Percentiles rank a stretch among this genome's conserved stretches.
Evolutionary conservation across 35 echinoderm and acorn worm species (phyloP).

Genomic region (Chiridota heheva): DNA sequence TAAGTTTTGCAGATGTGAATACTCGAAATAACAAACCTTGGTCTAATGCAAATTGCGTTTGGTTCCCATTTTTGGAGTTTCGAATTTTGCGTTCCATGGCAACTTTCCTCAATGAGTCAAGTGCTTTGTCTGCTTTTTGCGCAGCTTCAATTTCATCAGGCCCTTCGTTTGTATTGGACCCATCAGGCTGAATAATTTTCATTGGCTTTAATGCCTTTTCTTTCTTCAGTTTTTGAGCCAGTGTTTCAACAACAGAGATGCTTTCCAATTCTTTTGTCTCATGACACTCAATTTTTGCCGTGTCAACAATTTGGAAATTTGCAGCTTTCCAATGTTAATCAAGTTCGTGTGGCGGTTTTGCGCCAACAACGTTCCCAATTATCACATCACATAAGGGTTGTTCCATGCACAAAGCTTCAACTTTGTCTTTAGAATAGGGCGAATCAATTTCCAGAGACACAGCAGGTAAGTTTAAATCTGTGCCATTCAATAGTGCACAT

Average conservation of each 20-base stretch:
- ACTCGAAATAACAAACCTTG: slow-evolving; percentile 44
- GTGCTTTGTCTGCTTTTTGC: neutral
- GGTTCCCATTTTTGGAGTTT: neutral
- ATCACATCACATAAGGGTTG: slow-evolving; percentile 40
- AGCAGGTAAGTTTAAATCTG: neutral
- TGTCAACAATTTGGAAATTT: too few species aligned
- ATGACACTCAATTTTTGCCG: neutral
- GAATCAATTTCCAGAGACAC: neutral
- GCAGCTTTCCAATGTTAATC: neutral
- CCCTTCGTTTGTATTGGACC: neutral
- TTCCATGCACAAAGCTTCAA: neutral
- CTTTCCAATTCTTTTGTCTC: too few species aligned
- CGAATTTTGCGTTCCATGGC: neutral
- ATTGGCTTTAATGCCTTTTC: neutral
- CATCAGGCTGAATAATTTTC: neutral
- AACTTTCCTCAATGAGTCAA: neutral
- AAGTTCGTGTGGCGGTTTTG: neutral
- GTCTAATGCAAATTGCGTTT: neutral
- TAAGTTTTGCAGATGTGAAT: neutral
- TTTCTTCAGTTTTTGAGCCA: slow-evolving; percentile 16
- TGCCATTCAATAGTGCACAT: neutral
- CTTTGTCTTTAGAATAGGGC: neutral
- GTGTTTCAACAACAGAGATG: neutral
- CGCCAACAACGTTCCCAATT: neutral
- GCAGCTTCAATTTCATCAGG: neutral